Evolutionary conservation across 2,888 invertebrate species (phyloP).

Genomic region (Ophion obscuratus): DNA sequence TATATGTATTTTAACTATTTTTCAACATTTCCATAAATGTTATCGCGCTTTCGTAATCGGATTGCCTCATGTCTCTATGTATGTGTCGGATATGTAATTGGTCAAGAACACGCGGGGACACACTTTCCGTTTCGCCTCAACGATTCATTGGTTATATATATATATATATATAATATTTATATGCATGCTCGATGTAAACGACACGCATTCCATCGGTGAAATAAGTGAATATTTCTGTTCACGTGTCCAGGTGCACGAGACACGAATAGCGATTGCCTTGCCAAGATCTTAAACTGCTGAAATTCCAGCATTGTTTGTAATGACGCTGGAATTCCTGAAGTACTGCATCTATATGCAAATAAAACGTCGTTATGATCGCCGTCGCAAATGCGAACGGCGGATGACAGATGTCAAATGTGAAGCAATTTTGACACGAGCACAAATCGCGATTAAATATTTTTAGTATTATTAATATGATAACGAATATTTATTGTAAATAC

Average conservation of each 20-base stretch:
- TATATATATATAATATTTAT: not conserved
- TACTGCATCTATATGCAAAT: not conserved
- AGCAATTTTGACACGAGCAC: not conserved
- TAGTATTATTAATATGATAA: too few species aligned
- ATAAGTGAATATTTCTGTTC: slow-evolving; percentile 31
- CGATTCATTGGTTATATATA: slow-evolving; percentile 38
- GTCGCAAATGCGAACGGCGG: not conserved
- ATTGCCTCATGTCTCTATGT: not conserved
- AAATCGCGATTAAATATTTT: not conserved
- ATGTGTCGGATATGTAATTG: slow-evolving; percentile 30
- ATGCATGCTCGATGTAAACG: slow-evolving; percentile 7
- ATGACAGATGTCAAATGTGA: not conserved
- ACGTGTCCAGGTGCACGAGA: slow-evolving; percentile 18
- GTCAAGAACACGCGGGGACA: slow-evolving; percentile 41
- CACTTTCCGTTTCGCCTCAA: slow-evolving; percentile 54
- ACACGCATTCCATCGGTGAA: slow-evolving; percentile 44
- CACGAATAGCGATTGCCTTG: slow-evolving; percentile 17
- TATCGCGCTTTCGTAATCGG: not conserved
- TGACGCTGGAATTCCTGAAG: slow-evolving; percentile 10
- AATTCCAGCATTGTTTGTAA: slow-evolving; percentile 21
- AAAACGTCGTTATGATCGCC: not conserved
- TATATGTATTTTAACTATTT: not conserved
- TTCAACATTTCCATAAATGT: not conserved
- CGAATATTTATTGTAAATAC: too few species aligned
- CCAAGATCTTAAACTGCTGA: slow-evolving; percentile 3